Evolutionary conservation across 2,888 invertebrate species (phyloP).

Genomic region (Sipha maydis): DNA sequence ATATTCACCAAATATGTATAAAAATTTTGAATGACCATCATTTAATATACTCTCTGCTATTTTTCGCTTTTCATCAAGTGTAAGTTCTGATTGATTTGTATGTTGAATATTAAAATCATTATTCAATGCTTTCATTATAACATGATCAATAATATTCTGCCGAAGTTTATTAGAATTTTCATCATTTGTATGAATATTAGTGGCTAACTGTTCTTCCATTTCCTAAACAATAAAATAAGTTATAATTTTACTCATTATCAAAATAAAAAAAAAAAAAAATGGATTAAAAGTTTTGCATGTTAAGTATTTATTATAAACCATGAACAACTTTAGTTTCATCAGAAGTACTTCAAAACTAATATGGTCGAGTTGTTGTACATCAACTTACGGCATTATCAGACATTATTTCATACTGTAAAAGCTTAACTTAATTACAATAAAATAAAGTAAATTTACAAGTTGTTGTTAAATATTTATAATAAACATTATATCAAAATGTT

Average conservation of each 20-base stretch:
- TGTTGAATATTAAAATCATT: conserved; percentile 86
- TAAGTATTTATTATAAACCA: not conserved
- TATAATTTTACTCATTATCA: not conserved
- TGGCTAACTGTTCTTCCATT: not conserved
- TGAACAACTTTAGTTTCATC: not conserved
- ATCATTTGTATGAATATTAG: not conserved
- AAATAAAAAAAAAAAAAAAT: not conserved
- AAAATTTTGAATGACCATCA: conserved; percentile 77
- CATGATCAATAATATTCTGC: conserved; percentile 44
- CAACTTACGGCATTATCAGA: conserved; percentile 13
- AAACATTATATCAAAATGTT: too few relatives aligned
- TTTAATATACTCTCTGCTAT: conserved; percentile 76
- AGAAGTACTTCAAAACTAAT: not conserved
- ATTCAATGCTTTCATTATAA: conserved; percentile 65
- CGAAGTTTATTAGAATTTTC: not conserved
- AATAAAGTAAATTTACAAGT: not conserved
- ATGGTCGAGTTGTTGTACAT: not conserved
- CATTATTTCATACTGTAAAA: not conserved
- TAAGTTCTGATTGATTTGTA: conserved; percentile 80
- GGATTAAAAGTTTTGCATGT: not conserved
- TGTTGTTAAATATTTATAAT: not conserved
- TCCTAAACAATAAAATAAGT: not conserved
- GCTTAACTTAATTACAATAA: not conserved
- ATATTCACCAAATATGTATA: conserved; percentile 81
- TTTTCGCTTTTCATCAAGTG: conserved; percentile 75